Evolutionary conservation across 2,797 vertebrate genomes (phyloP).

Genomic region (Acestrorhynchus altus): DNA sequence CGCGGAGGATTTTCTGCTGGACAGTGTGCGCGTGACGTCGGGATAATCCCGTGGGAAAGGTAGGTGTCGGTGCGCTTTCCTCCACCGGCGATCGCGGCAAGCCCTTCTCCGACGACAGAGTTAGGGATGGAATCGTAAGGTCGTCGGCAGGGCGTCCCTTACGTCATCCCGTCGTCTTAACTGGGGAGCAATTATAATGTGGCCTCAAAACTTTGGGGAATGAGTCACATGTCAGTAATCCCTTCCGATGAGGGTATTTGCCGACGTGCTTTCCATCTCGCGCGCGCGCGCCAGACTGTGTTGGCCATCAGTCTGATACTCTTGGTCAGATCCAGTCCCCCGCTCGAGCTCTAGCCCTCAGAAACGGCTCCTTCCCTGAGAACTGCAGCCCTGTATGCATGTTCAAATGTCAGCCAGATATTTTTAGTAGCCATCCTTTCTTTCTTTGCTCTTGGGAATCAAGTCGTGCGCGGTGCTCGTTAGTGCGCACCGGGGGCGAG

Average conservation of each 20-base stretch:
- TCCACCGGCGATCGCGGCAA: background rate
- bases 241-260: background rate
- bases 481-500: background rate
- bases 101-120: no score
- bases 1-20: conserved; percentile 45
- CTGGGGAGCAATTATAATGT: background rate
- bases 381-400: background rate
- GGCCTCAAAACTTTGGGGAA: background rate
- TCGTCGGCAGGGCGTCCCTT: background rate
- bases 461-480: background rate
- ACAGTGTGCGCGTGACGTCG: conserved; percentile 1
- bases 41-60: conserved; percentile 26
- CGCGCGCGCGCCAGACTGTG: background rate
- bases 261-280: background rate
- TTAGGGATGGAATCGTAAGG: background rate
- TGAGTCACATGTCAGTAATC: background rate
- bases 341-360: no score
- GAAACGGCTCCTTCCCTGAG: background rate
- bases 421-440: background rate
- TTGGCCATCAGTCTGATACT: background rate
- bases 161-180: background rate
- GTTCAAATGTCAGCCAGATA: conserved; percentile 22
- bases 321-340: background rate
- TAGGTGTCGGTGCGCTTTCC: conserved; percentile 31
- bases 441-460: background rate